These are phyloP conservation scores for Triplophysa dalaica DNA, from an alignment of 2,113 vertebrate species.

Conservation along the genomic window DNA sequence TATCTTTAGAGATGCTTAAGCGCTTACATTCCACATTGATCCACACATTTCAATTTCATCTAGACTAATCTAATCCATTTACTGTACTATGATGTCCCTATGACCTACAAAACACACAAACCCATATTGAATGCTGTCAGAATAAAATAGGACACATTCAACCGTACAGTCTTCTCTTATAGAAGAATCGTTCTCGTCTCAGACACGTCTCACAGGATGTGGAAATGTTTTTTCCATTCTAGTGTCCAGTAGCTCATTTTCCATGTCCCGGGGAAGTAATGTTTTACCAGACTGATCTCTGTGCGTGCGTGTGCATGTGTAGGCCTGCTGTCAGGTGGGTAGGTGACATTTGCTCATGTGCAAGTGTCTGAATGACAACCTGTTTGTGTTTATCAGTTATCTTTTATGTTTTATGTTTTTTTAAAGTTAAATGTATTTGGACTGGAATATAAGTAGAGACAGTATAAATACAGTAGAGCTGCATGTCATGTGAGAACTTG, in stretches of 20 bases:
- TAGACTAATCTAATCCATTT: constrained; percentile 48
- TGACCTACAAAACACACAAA: constrained; percentile 20
- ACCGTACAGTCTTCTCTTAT: not conserved
- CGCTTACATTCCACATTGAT: constrained; percentile 47
- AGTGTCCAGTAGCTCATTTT: constrained; percentile 40
- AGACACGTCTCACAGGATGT: constrained; percentile 39
- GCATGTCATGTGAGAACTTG: not conserved
- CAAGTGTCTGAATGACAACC: constrained; percentile 6
- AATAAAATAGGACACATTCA: not conserved
- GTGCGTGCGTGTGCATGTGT: not conserved
- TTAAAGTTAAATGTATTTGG: not conserved
- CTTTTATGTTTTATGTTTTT: not conserved
- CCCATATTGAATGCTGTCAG: not conserved
- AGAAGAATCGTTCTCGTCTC: not conserved
- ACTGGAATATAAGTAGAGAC: too few relatives aligned
- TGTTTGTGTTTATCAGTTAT: not conserved
- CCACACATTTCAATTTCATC: constrained; percentile 50
- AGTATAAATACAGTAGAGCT: not conserved
- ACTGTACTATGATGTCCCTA: not conserved
- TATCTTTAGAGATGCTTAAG: constrained; percentile 52
- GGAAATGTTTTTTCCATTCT: constrained; percentile 38
- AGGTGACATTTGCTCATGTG: constrained; percentile 4
- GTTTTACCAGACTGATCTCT: constrained; percentile 11
- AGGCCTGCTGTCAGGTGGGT: not conserved
- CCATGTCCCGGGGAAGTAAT: constrained; percentile 39